A percentile compares a stretch with the other conserved stretches of the same genome.
phyloP scores from a whole-genome alignment of 2,113 vertebrate species.

The Neoarius graeffei region DNA sequence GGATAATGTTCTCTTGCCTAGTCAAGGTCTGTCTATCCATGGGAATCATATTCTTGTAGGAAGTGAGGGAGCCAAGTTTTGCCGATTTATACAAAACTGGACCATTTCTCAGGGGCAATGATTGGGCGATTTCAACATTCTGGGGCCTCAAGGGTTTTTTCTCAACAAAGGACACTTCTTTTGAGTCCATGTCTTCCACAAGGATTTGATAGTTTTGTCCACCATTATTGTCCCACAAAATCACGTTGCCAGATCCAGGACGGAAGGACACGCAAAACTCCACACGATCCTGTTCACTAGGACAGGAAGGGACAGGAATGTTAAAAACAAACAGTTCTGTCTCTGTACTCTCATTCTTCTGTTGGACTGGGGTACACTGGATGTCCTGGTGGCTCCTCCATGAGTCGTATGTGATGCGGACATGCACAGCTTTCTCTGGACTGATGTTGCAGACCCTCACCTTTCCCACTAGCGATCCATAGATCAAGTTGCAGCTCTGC shows the following conservation, averaged over 20 bases:
- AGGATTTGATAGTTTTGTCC: slow-evolving; percentile 39
- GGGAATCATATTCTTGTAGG: not conserved
- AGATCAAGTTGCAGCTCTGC: slow-evolving; percentile 71
- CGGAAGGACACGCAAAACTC: slow-evolving; percentile 69
- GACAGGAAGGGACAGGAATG: slow-evolving; percentile 57
- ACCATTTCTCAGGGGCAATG: not conserved
- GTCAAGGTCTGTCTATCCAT: too few relatives aligned
- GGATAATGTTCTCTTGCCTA: not conserved
- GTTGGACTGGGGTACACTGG: slow-evolving; percentile 63
- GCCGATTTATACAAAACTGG: not conserved
- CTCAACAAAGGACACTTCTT: not conserved
- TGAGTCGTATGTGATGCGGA: slow-evolving; percentile 73
- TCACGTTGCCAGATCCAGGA: not conserved
- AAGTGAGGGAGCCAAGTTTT: not conserved
- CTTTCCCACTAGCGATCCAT: slow-evolving; percentile 64
- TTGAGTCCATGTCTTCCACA: slow-evolving; percentile 8
- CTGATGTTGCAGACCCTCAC: slow-evolving; percentile 62
- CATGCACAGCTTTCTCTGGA: slow-evolving; percentile 60
- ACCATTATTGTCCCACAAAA: slow-evolving; percentile 35
- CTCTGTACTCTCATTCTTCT: not conserved
- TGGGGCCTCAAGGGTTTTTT: not conserved
- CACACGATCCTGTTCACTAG: slow-evolving; percentile 42
- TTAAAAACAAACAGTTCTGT: slow-evolving; percentile 70
- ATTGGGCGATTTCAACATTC: not conserved
- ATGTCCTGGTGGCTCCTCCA: slow-evolving; percentile 72